These are phyloP conservation scores for Struthidea cinerea DNA, from an alignment of 2,113 vertebrate species.

Conservation along the genomic window DNA sequence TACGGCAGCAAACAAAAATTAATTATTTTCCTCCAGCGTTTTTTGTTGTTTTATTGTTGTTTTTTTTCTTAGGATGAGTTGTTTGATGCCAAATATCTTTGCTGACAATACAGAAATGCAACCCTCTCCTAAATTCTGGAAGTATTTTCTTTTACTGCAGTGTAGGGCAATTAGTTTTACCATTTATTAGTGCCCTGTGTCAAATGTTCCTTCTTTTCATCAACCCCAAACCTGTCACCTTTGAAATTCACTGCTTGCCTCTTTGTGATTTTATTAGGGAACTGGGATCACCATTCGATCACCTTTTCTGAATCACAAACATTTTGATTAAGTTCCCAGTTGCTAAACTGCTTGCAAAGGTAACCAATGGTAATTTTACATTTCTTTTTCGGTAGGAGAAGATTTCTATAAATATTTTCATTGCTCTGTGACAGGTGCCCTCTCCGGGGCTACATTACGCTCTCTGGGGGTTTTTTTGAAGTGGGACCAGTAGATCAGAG, in stretches of 20 bases:
- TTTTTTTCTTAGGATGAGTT: background rate
- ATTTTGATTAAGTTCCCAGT: background rate
- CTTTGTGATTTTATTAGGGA: background rate
- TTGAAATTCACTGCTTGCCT: background rate
- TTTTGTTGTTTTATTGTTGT: background rate
- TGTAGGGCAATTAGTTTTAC: background rate
- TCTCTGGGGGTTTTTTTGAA: background rate
- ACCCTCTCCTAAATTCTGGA: background rate
- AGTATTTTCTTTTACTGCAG: background rate
- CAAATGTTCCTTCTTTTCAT: background rate
- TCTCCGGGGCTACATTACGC: background rate
- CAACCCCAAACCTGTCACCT: background rate
- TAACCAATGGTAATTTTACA: background rate
- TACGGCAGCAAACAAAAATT: background rate
- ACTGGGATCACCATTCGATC: rapidly evolving
- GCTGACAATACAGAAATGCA: background rate
- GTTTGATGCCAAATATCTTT: background rate
- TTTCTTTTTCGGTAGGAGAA: background rate
- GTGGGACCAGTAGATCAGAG: background rate
- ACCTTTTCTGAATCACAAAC: rapidly evolving
- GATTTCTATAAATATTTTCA: background rate
- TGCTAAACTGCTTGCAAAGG: background rate
- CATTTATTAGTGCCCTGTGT: background rate
- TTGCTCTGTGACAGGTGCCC: background rate
- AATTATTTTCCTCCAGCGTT: background rate